These are phyloP conservation scores for Neosalanx taihuensis DNA, from an alignment of 2,797 vertebrate genomes.

Conservation along the genomic window DNA sequence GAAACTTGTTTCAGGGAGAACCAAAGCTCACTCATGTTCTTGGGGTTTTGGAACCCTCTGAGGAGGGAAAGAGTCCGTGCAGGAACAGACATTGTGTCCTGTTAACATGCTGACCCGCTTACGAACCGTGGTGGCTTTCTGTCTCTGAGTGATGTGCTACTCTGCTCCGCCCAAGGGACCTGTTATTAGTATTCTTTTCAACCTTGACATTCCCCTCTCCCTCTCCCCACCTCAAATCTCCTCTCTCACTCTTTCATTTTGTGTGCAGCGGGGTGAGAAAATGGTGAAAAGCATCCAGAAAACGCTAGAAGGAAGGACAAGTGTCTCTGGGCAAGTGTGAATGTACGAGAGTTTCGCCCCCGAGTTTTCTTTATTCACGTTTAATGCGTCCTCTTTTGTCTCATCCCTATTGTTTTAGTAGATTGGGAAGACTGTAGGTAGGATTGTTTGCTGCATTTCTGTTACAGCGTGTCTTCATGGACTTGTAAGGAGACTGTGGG, in stretches of 20 bases:
- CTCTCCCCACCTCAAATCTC: background rate
- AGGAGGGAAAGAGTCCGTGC: conserved; percentile 29
- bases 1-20: conserved; percentile 47
- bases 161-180: background rate
- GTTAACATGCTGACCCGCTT: conserved; percentile 47
- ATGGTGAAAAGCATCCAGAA: conserved; percentile 9
- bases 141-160: conserved; percentile 35
- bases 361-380: too few species aligned
- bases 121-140: conserved; percentile 47
- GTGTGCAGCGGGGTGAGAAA: background rate
- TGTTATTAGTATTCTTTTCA: conserved; percentile 31
- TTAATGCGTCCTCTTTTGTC: background rate
- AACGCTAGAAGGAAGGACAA: conserved; percentile 7
- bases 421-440: background rate
- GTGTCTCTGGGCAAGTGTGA: conserved; percentile 9
- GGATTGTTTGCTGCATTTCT: background rate
- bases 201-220: conserved; percentile 6
- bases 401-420: background rate
- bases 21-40: conserved; percentile 17
- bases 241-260: background rate
- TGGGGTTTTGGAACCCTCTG: conserved; percentile 29
- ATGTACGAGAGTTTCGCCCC: too few species aligned
- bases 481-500: background rate
- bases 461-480: too few species aligned
- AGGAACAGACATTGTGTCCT: conserved; percentile 34